Conservation (phyloP, 2,113 vertebrate genomes). For the Lucifuga dentata region DNA sequence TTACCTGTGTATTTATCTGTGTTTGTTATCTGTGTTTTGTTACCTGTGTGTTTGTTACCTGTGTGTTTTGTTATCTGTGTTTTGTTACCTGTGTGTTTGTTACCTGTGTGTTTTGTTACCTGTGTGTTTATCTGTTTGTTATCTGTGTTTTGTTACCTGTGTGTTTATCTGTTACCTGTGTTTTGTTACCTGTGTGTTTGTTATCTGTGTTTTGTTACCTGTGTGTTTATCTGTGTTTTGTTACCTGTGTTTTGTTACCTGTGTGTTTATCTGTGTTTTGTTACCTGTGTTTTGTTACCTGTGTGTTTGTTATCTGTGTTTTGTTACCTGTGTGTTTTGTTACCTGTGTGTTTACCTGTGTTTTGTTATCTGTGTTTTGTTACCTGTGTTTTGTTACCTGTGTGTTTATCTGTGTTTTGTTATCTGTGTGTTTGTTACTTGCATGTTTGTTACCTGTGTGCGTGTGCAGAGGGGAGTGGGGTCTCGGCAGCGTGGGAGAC, state of each 20-base stretch:
- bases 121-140: too few species aligned
- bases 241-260: too few species aligned
- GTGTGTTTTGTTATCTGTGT: slow-evolving; percentile 85
- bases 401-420: slow-evolving; percentile 3
- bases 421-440: not conserved
- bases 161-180: too few species aligned
- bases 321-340: slow-evolving; percentile 1
- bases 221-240: slow-evolving; percentile 11
- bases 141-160: too few species aligned
- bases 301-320: not conserved
- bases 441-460: slow-evolving; percentile 87
- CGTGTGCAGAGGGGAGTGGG: slow-evolving; percentile 95
- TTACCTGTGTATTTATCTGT: too few species aligned
- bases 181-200: too few species aligned
- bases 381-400: not conserved
- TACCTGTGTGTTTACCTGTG: too few species aligned
- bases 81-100: too few species aligned
- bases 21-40: not conserved
- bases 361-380: too few species aligned
- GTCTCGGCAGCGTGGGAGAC: slow-evolving; percentile 95
- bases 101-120: too few species aligned
- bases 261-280: too few species aligned
- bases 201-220: not conserved
- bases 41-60: not conserved
- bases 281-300: too few species aligned